phyloP scores from a whole-genome alignment of 2,113 vertebrate genomes.

The Copsychus sechellarum region DNA sequence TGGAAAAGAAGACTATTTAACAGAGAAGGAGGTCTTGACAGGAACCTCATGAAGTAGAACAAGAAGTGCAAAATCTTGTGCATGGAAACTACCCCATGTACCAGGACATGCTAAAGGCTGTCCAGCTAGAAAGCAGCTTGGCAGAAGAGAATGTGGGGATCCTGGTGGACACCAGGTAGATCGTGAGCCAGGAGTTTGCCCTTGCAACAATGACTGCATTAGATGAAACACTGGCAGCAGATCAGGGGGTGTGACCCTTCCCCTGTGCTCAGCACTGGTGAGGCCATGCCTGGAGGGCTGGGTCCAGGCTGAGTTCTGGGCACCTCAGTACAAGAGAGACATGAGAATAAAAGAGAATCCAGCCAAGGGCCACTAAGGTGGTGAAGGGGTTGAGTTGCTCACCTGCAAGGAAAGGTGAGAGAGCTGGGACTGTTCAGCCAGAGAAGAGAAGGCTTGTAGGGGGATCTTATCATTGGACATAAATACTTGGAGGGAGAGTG shows the following conservation, averaged over 20 bases:
- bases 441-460: neutral
- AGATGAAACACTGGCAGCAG: fast-evolving
- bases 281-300: neutral
- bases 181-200: neutral
- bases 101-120: neutral
- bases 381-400: neutral
- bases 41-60: neutral
- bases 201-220: neutral
- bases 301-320: neutral
- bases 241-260: neutral
- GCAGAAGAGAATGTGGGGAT: neutral
- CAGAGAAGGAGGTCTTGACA: neutral
- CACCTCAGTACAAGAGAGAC: neutral
- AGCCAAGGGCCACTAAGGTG: neutral
- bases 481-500: neutral
- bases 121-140: neutral
- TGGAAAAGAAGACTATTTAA: neutral
- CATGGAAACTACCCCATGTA: neutral
- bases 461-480: neutral
- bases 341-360: neutral
- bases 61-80: neutral
- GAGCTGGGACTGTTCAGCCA: neutral
- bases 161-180: neutral
- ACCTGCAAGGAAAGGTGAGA: neutral
- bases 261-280: neutral